Evolutionary conservation across 2,113 vertebrate species (phyloP).

Genomic region (Coptodon rendalli): DNA sequence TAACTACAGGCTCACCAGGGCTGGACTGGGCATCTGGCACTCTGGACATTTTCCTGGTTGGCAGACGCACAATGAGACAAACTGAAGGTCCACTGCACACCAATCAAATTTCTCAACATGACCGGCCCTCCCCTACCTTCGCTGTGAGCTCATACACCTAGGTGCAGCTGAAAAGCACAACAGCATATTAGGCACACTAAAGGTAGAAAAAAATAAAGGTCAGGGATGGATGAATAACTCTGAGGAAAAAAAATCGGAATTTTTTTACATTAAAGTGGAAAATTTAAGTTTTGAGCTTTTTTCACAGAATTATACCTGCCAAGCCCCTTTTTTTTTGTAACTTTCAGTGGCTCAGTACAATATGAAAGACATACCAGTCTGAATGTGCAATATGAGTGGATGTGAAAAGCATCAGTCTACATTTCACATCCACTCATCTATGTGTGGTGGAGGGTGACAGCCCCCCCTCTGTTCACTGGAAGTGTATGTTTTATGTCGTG

Average conservation of each 20-base stretch:
- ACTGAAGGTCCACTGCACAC: background rate
- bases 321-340: background rate
- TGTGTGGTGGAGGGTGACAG: background rate
- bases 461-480: fast-evolving
- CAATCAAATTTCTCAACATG: background rate
- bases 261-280: background rate
- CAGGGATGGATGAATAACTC: background rate
- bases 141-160: background rate
- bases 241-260: fast-evolving
- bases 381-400: background rate
- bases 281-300: background rate
- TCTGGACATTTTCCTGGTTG: background rate
- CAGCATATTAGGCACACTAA: background rate
- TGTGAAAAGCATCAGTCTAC: background rate
- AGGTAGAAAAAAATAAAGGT: fast-evolving
- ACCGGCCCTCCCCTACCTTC: background rate
- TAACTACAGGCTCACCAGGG: background rate
- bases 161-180: background rate
- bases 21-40: background rate
- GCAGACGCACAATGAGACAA: background rate
- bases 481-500: fast-evolving
- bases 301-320: background rate
- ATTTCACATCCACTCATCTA: fast-evolving
- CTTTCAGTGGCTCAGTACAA: background rate
- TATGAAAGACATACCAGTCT: background rate